phyloP scores from a whole-genome alignment of 2,797 vertebrate species.

The Pseudopleuronectes americanus region DNA sequence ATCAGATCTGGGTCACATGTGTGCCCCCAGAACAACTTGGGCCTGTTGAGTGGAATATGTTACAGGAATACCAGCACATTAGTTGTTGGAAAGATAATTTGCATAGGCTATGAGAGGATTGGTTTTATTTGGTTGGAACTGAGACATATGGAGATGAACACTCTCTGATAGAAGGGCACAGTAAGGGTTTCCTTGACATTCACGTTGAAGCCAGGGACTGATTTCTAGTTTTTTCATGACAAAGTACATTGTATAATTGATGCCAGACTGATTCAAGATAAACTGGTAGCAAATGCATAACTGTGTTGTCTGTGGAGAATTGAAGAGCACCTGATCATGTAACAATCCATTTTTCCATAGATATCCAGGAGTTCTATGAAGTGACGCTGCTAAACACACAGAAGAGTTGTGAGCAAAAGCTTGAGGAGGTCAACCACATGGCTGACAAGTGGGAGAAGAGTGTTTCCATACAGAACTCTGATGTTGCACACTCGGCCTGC shows the following conservation, averaged over 20 bases:
- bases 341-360: slow-evolving; percentile 73
- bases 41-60: too few relatives aligned
- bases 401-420: slow-evolving; percentile 92
- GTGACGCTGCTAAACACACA: slow-evolving; percentile 92
- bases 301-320: background rate
- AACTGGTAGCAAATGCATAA: background rate
- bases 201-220: background rate
- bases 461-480: slow-evolving; percentile 63
- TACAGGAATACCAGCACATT: too few relatives aligned
- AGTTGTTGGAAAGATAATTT: too few relatives aligned
- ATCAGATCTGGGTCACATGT: too few relatives aligned
- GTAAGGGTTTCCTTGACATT: background rate
- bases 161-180: background rate
- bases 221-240: background rate
- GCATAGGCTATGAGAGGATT: background rate
- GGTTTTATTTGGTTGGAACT: background rate
- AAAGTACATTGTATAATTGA: background rate
- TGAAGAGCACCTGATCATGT: slow-evolving; percentile 21
- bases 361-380: slow-evolving; percentile 98
- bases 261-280: background rate
- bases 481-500: slow-evolving; percentile 71
- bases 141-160: background rate
- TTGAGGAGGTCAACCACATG: slow-evolving; percentile 91
- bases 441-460: slow-evolving; percentile 91
- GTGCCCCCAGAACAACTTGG: too few relatives aligned